Evolutionary conservation across 2,797 vertebrate genomes (phyloP).

Genomic region (Parauchenoglanis ngamensis): DNA sequence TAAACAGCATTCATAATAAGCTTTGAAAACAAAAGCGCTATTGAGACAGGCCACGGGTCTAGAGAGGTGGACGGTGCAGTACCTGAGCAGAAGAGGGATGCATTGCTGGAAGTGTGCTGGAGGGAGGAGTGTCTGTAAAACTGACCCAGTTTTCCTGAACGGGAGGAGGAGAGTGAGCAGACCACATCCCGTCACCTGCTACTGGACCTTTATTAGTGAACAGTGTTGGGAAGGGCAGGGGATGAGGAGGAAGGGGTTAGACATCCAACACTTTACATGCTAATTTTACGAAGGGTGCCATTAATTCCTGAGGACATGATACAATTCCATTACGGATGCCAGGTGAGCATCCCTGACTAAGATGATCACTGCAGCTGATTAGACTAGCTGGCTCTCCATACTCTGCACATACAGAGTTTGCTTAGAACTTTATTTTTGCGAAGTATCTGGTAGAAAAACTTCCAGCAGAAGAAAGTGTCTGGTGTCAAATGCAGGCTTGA

Average conservation of each 20-base stretch:
- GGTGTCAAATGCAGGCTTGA: neutral
- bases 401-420: neutral
- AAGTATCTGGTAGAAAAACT: neutral
- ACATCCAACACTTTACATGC: neutral
- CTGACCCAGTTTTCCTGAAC: constrained; percentile 99
- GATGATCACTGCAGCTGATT: neutral
- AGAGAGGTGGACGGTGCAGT: constrained; percentile 34
- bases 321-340: neutral
- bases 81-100: constrained; percentile 98
- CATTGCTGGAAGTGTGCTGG: constrained; percentile 92
- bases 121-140: constrained; percentile 97
- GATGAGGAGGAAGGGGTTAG: too few relatives aligned
- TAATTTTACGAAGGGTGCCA: neutral
- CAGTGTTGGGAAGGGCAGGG: constrained; percentile 14
- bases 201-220: constrained; percentile 78
- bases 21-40: constrained; percentile 9
- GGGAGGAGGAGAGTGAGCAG: constrained; percentile 91
- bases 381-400: neutral
- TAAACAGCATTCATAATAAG: neutral
- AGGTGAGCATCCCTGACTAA: neutral
- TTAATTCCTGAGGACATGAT: neutral
- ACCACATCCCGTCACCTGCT: constrained; percentile 89
- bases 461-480: neutral
- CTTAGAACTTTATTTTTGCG: neutral
- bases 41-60: constrained; percentile 17